Percentiles rank a stretch among this genome's conserved stretches.
phyloP scores from a whole-genome alignment of 2,113 vertebrate species.

The Chiloscyllium plagiosum region DNA sequence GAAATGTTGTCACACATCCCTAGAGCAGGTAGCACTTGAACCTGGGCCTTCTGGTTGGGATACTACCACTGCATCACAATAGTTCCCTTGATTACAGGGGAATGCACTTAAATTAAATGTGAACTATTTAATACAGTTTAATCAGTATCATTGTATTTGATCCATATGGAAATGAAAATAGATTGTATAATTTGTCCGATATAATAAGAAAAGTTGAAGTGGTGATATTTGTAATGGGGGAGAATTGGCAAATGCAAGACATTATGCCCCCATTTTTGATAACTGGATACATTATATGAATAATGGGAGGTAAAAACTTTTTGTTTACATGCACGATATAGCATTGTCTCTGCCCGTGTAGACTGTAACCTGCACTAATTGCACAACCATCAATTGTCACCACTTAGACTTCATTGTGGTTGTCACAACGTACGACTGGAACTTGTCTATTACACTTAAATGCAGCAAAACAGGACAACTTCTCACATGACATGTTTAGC shows the following conservation, averaged over 20 bases:
- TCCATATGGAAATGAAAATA: not conserved
- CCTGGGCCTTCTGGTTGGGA: no score
- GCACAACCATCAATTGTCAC: not conserved
- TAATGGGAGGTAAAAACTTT: not conserved
- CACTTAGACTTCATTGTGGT: not conserved
- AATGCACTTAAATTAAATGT: not conserved
- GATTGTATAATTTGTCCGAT: not conserved
- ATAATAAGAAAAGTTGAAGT: not conserved
- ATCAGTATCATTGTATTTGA: not conserved
- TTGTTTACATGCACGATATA: not conserved
- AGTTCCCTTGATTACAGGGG: not conserved
- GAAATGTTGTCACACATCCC: no score
- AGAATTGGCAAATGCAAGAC: not conserved
- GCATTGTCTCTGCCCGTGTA: not conserved
- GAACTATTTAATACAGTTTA: not conserved
- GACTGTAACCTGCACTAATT: not conserved
- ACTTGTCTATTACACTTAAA: not conserved
- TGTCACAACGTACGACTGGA: not conserved
- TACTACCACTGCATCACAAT: no score
- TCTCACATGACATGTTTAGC: not conserved
- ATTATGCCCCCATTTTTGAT: not conserved
- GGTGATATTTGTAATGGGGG: not conserved
- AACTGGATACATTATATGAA: not conserved
- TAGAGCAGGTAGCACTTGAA: no score
- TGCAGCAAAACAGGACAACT: not conserved